Base-by-base conservation (phyloP, 2,888 invertebrate genomes). In the Tetranychus piercei region DNA sequence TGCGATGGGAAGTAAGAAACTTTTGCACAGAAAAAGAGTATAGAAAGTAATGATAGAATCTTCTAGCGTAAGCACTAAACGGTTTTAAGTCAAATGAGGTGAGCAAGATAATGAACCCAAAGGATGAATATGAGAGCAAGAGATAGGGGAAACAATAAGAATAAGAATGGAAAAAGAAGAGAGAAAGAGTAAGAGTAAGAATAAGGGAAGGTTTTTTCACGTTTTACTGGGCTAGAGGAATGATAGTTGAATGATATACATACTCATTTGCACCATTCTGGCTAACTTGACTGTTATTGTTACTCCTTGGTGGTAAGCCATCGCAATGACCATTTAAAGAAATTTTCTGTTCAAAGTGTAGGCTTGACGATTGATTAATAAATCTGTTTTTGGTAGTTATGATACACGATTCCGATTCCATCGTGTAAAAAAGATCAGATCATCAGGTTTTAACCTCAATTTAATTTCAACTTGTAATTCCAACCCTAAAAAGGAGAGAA, bases 121-220 rank as follows among this genome's bases (percentile, higher is more conserved):
- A 69, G 22, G 34, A 69, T 69, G 69, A 22, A 23, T 11, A 20
- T 11, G 22, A 69, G 69, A 69, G 69, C 18, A 23, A 69, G 69
- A 69, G 69, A 69, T 18, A 69, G 69, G 20, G 34, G 34, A 34
- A 34, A 67, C 18, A 67, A n/a, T 18, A n/a, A 67, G 67, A 69
- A 22, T 20, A 23, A 69, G 20, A 8, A 20, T n/a, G 22, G 20
- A n/a, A 11, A 69, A 6, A 69, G 20, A 20, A 22, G 69, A 23
- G 22, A 67, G 67, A 67, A 22, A 67, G 67, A 67, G n/a, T 18
- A 67, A n/a, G n/a, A 67, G n/a, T 8, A 22, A 11, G 67, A 6
- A 69, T 69, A 69, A 55, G 55, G 55, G 55, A 55, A 55, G 55
- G 55, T 55, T 55, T 55, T 15, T 55, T 55, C 55, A 55, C 55